Conservation (phyloP, 92 coral and sea anemone species). For the Anthopleura xanthogrammica region DNA sequence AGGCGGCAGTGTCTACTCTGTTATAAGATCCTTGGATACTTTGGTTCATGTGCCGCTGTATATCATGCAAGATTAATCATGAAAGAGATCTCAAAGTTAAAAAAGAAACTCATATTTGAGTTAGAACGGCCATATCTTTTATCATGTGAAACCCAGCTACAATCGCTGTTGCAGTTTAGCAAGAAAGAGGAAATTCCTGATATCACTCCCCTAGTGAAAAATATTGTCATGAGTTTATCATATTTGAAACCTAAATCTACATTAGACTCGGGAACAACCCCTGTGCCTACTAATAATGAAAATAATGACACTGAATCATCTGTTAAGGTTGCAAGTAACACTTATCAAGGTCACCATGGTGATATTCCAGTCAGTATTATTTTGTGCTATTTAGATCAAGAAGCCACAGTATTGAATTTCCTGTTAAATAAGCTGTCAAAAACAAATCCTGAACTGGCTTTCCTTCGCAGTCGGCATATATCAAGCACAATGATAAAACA, state of each 20-base stretch:
- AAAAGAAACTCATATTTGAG: conserved; percentile 38
- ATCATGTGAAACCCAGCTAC: conserved; percentile 52
- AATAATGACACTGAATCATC: not conserved
- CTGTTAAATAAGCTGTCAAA: conserved; percentile 52
- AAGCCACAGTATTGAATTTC: conserved; percentile 58
- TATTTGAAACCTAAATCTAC: not conserved
- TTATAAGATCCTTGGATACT: conserved; percentile 44
- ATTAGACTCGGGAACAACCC: not conserved
- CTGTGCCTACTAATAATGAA: not conserved
- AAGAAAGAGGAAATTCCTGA: conserved; percentile 15
- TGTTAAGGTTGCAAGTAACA: not conserved
- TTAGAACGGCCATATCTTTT: conserved; percentile 23
- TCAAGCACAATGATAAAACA: conserved; percentile 39
- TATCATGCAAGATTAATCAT: conserved; percentile 19
- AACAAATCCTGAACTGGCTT: conserved; percentile 27
- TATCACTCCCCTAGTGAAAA: conserved; percentile 5
- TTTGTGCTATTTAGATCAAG: conserved; percentile 44
- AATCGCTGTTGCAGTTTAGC: conserved; percentile 4
- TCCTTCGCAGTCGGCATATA: conserved; percentile 55
- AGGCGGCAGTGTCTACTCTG: conserved; percentile 3
- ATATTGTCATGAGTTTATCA: conserved; percentile 23
- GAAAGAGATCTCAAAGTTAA: conserved; percentile 54
- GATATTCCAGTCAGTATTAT: conserved; percentile 6
- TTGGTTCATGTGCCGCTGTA: conserved; percentile 58
- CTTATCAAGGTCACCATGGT: not conserved